These are phyloP conservation scores for Crocallis elinguaria DNA, from an alignment of 2,888 invertebrate genomes.

Conservation along the genomic window DNA sequence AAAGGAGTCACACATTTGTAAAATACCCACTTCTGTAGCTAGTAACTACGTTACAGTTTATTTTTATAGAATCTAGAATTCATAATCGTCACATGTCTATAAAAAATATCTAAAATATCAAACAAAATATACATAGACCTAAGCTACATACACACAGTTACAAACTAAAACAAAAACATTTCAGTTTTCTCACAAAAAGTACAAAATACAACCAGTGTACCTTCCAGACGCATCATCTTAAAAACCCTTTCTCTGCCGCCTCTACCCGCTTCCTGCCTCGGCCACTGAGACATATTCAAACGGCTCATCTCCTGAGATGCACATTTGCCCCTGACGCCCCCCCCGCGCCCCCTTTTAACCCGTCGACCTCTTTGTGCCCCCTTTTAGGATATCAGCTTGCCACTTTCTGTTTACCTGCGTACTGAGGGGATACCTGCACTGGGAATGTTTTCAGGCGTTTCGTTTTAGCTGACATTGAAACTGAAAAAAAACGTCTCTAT, in stretches of 20 bases:
- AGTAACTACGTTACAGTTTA: no score
- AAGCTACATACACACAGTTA: no score
- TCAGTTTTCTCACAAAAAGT: no score
- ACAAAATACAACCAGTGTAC: not conserved
- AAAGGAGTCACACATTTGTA: no score
- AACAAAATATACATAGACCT: no score
- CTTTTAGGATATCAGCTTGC: constrained; percentile 39
- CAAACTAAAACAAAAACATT: no score
- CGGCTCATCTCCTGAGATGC: constrained; percentile 45
- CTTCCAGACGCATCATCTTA: not conserved
- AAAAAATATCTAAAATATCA: no score
- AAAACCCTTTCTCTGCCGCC: constrained; percentile 27
- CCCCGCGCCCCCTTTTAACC: constrained; percentile 18
- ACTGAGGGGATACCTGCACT: no score
- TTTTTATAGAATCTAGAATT: no score
- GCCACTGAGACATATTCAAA: constrained; percentile 33
- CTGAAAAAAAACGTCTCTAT: not conserved
- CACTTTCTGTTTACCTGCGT: constrained; percentile 30
- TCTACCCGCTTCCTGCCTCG: constrained; percentile 25
- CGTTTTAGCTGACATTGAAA: constrained; percentile 28
- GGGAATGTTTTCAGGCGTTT: constrained; percentile 18
- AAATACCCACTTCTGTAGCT: no score
- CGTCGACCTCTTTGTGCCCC: constrained; percentile 36
- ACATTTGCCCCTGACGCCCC: constrained; percentile 38
- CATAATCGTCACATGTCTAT: no score